Evolutionary conservation across 2,797 vertebrate genomes (phyloP).

Genomic region (Xiphophorus birchmanni): DNA sequence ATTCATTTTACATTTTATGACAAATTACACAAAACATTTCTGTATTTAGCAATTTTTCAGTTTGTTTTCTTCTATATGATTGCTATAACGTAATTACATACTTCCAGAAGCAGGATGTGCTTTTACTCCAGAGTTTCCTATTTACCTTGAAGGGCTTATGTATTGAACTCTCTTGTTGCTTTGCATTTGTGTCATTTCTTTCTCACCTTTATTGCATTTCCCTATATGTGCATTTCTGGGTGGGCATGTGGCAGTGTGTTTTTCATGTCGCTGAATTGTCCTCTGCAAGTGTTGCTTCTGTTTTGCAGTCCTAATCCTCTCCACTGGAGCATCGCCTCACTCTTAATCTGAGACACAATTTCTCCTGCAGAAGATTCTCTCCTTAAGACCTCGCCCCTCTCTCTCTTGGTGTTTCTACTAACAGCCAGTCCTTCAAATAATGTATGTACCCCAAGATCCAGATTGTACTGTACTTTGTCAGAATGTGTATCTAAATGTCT

Average conservation of each 20-base stretch:
- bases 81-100: background rate
- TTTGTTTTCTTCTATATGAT: background rate
- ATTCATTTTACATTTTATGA: background rate
- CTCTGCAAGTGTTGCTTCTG: conserved; percentile 69
- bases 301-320: conserved; percentile 78
- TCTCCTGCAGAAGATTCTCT: conserved; percentile 87
- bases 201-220: conserved; percentile 3
- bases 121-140: background rate
- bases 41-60: background rate
- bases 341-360: conserved; percentile 88
- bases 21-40: background rate
- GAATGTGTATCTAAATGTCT: background rate
- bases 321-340: conserved; percentile 74
- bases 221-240: conserved; percentile 21
- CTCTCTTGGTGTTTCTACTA: conserved; percentile 63
- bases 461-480: background rate
- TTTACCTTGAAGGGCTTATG: background rate
- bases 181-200: conserved; percentile 8
- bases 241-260: conserved; percentile 39
- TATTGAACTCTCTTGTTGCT: background rate
- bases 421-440: conserved; percentile 29
- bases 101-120: background rate
- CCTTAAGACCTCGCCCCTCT: conserved; percentile 85
- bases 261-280: conserved; percentile 77
- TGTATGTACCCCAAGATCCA: conserved; percentile 21